Percentiles rank a stretch among this genome's conserved stretches.
These are phyloP conservation scores for Protaetia brevitarsis DNA, from an alignment of 1,140 invertebrate species.

Conservation along the genomic window DNA sequence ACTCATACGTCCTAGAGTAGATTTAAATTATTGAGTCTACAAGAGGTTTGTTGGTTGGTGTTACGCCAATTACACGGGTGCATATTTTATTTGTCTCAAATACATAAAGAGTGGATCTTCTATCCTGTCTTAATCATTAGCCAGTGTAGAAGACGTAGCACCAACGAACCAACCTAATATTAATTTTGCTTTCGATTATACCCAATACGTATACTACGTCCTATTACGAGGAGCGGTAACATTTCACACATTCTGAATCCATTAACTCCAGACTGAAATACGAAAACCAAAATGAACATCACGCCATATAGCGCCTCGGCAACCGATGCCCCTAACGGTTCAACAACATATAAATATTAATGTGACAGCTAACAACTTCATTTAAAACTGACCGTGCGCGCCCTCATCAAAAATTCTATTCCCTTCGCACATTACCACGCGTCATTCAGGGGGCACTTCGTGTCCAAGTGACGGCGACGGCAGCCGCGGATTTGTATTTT, in stretches of 20 bases:
- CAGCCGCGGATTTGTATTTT: background rate
- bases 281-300: background rate
- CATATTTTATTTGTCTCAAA: too few species aligned
- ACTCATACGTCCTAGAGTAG: too few species aligned
- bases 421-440: background rate
- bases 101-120: too few species aligned
- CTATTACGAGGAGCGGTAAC: background rate
- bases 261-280: background rate
- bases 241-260: background rate
- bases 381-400: background rate
- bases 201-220: background rate
- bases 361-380: constrained; percentile 1
- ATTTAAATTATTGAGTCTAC: too few species aligned
- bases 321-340: background rate
- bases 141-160: too few species aligned
- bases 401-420: constrained; percentile 8
- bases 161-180: background rate
- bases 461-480: background rate
- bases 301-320: background rate
- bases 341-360: background rate
- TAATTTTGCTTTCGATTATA: background rate
- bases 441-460: background rate
- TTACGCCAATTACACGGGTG: too few species aligned
- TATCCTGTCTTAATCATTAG: too few species aligned
- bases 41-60: too few species aligned